Conservation (phyloP, 2,797 vertebrate genomes). For the Hephaestus fuliginosus region DNA sequence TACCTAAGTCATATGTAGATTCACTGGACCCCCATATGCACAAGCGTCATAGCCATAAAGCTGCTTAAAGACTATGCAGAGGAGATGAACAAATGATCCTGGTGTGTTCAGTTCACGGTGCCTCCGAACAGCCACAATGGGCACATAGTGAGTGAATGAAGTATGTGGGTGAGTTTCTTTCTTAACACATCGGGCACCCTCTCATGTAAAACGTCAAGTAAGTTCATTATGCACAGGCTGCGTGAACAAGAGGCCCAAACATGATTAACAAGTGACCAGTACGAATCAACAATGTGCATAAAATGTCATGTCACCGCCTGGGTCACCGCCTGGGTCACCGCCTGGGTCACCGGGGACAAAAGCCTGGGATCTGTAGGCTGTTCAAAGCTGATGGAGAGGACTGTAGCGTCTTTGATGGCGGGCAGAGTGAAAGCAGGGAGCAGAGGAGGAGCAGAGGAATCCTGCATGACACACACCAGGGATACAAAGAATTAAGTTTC, state of each 20-base stretch:
- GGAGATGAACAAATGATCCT: background rate
- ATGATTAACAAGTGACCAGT: conserved; percentile 56
- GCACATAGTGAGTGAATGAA: conserved; percentile 3
- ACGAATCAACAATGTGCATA: conserved; percentile 68
- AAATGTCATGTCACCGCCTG: conserved; percentile 70
- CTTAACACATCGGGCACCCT: conserved; percentile 11
- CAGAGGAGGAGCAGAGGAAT: conserved; percentile 61
- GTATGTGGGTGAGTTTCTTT: conserved; percentile 29
- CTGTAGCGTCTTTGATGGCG: conserved; percentile 75
- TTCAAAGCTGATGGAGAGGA: conserved; percentile 71
- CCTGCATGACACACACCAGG: conserved; percentile 47
- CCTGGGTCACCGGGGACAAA: conserved; percentile 64
- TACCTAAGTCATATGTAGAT: too few relatives aligned
- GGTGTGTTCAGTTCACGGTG: background rate
- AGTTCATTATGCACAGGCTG: conserved; percentile 34
- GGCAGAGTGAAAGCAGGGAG: conserved; percentile 54
- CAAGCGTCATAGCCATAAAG: background rate
- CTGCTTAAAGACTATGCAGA: background rate
- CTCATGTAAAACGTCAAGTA: conserved; percentile 33
- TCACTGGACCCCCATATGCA: too few relatives aligned
- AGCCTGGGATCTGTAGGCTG: conserved; percentile 63
- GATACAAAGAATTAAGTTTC: conserved; percentile 74
- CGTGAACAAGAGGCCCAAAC: conserved; percentile 65
- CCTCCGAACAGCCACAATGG: conserved; percentile 5
- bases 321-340: conserved; percentile 68